phyloP scores from a whole-genome alignment of 2,113 vertebrate genomes.

The Myrmophylax atrothorax region DNA sequence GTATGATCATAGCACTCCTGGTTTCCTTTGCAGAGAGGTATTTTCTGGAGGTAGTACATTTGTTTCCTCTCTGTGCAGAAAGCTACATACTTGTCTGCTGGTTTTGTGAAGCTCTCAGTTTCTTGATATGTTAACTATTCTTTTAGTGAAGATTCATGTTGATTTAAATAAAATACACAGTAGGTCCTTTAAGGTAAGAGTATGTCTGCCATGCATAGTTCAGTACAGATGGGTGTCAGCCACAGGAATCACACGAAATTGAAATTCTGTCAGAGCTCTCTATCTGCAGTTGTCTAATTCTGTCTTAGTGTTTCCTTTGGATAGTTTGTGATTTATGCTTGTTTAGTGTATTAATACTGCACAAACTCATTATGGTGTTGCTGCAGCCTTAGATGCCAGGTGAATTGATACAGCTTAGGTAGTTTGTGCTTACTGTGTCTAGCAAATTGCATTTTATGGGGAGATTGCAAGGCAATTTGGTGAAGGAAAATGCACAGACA shows the following conservation, averaged over 20 bases:
- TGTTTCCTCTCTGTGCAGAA: neutral
- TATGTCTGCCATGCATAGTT: neutral
- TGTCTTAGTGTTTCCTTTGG: neutral
- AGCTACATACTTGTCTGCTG: neutral
- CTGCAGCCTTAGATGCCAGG: neutral
- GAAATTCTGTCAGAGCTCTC: neutral
- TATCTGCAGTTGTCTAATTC: neutral
- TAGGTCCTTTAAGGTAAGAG: neutral
- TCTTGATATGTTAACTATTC: neutral
- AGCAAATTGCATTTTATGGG: slow-evolving; percentile 4
- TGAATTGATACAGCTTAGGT: neutral
- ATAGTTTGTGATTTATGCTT: neutral
- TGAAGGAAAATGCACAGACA: neutral
- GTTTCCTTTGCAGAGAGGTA: neutral
- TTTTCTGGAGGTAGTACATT: neutral
- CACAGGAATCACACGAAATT: neutral
- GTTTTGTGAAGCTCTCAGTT: neutral
- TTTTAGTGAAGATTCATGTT: neutral
- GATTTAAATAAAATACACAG: neutral
- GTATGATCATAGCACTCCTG: neutral
- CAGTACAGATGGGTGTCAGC: neutral
- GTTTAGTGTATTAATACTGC: slow-evolving; percentile 17
- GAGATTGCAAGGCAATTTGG: neutral
- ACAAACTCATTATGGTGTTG: neutral
- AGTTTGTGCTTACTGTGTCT: slow-evolving; percentile 2